phyloP scores from a whole-genome alignment of 2,888 invertebrate species.

The Micropterix aruncella region DNA sequence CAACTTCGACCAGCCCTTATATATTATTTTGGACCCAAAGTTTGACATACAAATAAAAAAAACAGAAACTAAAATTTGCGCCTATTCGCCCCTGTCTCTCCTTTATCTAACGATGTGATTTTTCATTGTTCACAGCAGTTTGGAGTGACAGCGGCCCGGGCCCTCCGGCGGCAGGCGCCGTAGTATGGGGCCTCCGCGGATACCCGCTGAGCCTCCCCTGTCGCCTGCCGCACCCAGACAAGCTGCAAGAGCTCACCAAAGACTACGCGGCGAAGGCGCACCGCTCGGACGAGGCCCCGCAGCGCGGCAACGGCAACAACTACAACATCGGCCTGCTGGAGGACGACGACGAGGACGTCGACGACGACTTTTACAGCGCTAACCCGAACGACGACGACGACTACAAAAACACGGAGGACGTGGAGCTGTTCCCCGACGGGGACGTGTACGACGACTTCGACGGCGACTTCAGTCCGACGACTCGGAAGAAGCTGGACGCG shows the following conservation, averaged over 20 bases:
- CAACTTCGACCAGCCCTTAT: too few species aligned
- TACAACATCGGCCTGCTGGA: background rate
- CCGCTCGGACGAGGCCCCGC: background rate
- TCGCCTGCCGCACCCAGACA: constrained; percentile 9
- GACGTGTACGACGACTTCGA: background rate
- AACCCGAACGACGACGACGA: background rate
- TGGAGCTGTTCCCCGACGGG: background rate
- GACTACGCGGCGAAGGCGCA: constrained; percentile 1
- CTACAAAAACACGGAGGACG: background rate
- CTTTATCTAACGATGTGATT: too few species aligned
- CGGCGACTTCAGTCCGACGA: background rate
- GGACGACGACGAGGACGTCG: background rate
- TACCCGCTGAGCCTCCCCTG: constrained; percentile 9
- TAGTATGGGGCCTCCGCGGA: constrained; percentile 6
- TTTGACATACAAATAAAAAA: too few species aligned
- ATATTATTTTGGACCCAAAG: too few species aligned
- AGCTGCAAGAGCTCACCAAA: constrained; percentile 4
- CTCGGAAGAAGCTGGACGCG: background rate
- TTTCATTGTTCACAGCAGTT: too few species aligned
- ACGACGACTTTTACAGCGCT: background rate
- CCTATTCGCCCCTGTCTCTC: too few species aligned
- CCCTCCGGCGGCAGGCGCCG: background rate
- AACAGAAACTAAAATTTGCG: too few species aligned
- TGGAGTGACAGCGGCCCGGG: background rate
- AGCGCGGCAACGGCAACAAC: background rate